Evolutionary conservation across 2,888 invertebrate species (phyloP).

Genomic region (Epinotia demarniana): DNA sequence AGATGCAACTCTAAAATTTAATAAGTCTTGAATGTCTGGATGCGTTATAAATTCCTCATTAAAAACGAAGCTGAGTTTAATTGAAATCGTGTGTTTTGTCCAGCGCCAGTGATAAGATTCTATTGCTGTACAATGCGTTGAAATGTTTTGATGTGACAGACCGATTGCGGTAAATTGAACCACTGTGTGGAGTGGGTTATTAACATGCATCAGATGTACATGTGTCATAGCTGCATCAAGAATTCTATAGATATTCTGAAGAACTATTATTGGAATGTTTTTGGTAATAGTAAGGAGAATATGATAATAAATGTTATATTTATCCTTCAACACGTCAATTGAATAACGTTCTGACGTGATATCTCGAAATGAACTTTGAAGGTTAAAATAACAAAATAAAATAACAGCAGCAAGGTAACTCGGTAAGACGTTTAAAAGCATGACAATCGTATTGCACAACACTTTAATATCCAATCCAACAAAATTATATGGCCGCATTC

Average conservation of each 20-base stretch:
- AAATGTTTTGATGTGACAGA: slow-evolving; percentile 54
- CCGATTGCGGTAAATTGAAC: slow-evolving; percentile 63
- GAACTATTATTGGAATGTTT: slow-evolving; percentile 2
- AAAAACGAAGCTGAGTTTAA: slow-evolving; percentile 78
- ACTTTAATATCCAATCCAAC: slow-evolving; percentile 54
- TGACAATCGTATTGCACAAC: slow-evolving; percentile 54
- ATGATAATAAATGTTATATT: background rate
- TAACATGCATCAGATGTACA: slow-evolving; percentile 33
- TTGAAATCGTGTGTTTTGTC: slow-evolving; percentile 83
- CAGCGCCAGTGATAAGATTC: slow-evolving; percentile 72
- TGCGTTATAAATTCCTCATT: slow-evolving; percentile 72
- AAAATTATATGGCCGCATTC: slow-evolving; percentile 59
- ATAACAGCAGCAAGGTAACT: slow-evolving; percentile 31
- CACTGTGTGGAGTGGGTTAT: slow-evolving; percentile 48
- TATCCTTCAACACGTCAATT: background rate
- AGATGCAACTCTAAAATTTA: slow-evolving; percentile 52
- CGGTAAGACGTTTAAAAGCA: slow-evolving; percentile 48
- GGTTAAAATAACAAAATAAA: slow-evolving; percentile 9
- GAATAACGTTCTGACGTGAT: background rate
- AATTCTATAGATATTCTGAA: slow-evolving; percentile 2
- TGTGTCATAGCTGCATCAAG: background rate
- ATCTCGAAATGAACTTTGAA: slow-evolving; percentile 12
- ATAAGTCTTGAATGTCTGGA: slow-evolving; percentile 66
- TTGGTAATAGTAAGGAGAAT: background rate
- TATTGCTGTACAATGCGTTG: slow-evolving; percentile 43